Evolutionary conservation across 1,140 invertebrate species (phyloP).

Genomic region (Anoplolepis gracilipes): DNA sequence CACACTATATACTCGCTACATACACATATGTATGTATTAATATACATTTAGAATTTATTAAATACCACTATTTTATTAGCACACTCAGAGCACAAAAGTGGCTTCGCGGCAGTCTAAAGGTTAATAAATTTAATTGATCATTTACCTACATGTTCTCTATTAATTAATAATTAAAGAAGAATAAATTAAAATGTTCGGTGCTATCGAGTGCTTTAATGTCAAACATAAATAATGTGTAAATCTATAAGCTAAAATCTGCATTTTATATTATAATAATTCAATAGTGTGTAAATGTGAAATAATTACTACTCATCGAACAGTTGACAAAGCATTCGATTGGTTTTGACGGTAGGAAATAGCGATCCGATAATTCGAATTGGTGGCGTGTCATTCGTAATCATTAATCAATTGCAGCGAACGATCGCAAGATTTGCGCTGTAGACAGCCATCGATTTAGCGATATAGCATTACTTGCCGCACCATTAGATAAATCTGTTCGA

Average conservation of each 20-base stretch:
- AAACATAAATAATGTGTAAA: constrained; percentile 21
- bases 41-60: too few relatives aligned
- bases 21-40: too few relatives aligned
- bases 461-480: background rate
- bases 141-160: background rate
- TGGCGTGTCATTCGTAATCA: constrained; percentile 32
- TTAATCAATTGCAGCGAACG: constrained; percentile 42
- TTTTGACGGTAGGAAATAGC: background rate
- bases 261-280: constrained; percentile 20
- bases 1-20: too few relatives aligned
- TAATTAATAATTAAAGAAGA: constrained; percentile 17
- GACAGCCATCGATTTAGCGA: constrained; percentile 44
- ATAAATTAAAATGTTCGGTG: constrained; percentile 6
- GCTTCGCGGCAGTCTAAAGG: too few relatives aligned
- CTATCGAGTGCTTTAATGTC: background rate
- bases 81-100: too few relatives aligned
- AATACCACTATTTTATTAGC: too few relatives aligned
- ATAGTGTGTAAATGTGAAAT: constrained; percentile 15
- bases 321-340: constrained; percentile 25
- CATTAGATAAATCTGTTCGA: constrained; percentile 63
- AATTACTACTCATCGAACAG: background rate
- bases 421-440: constrained; percentile 19
- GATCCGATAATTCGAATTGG: constrained; percentile 33
- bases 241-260: constrained; percentile 1
- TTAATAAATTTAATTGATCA: constrained; percentile 8